These are phyloP conservation scores for Copidosoma floridanum DNA, from an alignment of 1,140 invertebrate species.

Conservation along the genomic window DNA sequence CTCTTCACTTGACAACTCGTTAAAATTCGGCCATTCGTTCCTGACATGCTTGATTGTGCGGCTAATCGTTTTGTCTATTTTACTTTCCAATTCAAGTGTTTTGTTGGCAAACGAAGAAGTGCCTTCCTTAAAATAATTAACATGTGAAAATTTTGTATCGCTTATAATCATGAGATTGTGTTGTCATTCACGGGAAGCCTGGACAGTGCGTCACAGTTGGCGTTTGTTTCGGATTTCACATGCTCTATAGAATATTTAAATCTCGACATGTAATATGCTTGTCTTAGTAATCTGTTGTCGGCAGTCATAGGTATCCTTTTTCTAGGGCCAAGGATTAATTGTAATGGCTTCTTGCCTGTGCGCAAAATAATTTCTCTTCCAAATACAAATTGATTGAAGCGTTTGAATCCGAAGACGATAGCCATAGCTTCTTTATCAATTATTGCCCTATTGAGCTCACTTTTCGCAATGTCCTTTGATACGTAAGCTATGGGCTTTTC, in stretches of 20 bases:
- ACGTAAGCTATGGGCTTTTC: conserved; percentile 5
- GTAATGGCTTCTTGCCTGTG: conserved; percentile 48
- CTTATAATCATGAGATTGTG: not conserved
- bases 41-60: too few relatives aligned
- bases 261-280: not conserved
- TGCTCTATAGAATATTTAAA: conserved; percentile 10
- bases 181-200: not conserved
- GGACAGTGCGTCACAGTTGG: not conserved
- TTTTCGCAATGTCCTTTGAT: conserved; percentile 5
- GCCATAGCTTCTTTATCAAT: conserved; percentile 10
- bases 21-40: too few relatives aligned
- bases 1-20: too few relatives aligned
- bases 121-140: not conserved
- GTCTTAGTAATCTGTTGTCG: not conserved
- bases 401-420: conserved; percentile 19
- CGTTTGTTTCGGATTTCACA: conserved; percentile 1
- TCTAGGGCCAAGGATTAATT: conserved; percentile 8
- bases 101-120: not conserved
- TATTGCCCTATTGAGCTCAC: not conserved
- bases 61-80: too few relatives aligned
- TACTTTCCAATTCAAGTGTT: too few relatives aligned
- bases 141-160: not conserved
- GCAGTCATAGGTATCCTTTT: too few relatives aligned
- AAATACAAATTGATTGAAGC: conserved; percentile 51
- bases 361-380: conserved; percentile 45